phyloP scores from a whole-genome alignment of 2,888 invertebrate species.

The Pterostichus niger region DNA sequence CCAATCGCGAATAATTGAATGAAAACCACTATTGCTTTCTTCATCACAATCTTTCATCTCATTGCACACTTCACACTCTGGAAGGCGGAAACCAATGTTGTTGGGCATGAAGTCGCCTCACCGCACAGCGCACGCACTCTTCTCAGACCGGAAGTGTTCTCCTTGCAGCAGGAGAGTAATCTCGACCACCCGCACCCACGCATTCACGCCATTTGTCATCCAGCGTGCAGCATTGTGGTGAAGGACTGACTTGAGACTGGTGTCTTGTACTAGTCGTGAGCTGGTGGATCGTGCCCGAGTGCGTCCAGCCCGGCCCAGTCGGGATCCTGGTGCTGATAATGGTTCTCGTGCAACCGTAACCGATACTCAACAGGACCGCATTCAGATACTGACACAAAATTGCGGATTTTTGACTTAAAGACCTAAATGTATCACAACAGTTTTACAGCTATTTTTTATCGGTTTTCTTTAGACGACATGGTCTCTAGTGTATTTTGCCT shows the following conservation, averaged over 20 bases:
- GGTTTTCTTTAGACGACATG: too few relatives aligned
- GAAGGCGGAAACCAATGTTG: too few relatives aligned
- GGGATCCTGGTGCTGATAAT: conserved; percentile 24
- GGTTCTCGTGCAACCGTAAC: conserved; percentile 26
- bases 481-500: too few relatives aligned
- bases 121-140: conserved; percentile 22
- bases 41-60: too few relatives aligned
- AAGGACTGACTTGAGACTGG: background rate
- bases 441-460: too few relatives aligned
- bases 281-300: conserved; percentile 6
- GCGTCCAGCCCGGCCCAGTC: background rate
- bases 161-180: conserved; percentile 48
- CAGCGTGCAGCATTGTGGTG: background rate
- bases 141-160: conserved; percentile 52
- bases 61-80: too few relatives aligned
- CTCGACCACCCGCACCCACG: conserved; percentile 64
- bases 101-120: background rate
- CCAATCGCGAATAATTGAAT: background rate
- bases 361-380: background rate
- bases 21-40: too few relatives aligned
- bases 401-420: too few relatives aligned
- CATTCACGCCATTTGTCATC: conserved; percentile 61
- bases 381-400: too few relatives aligned
- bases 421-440: too few relatives aligned
- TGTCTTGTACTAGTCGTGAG: too few relatives aligned